Evolutionary conservation across 2,113 vertebrate species (phyloP), one percentile per base, ranked within the genome.

Genomic region (Malurus elegans): DNA sequence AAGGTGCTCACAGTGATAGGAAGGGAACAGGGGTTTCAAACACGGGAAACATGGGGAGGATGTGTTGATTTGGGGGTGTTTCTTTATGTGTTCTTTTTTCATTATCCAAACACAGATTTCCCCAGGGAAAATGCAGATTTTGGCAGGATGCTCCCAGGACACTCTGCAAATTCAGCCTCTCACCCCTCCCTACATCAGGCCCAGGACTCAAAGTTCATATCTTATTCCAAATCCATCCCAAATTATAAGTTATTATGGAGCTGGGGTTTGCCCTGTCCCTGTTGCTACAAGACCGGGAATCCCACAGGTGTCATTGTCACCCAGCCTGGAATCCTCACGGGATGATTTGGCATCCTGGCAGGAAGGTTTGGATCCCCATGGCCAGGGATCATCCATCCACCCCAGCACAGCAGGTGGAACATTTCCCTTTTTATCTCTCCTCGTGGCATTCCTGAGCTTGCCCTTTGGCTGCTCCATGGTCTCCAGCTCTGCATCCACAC

Each of bases 271-370:
- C 24, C 34, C 32, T 26, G 29, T 28, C 44, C 20, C 23, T 45
- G 1, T 8, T 67, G 20, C 75, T n/a, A 2, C 0, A 0, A n/a
- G 14, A 53, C 8, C 2, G 0, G 26, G 31, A 65, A 29, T 36
- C 40, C 48, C 8, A 0, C 32, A 34, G 67, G 18, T 34, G 36
- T 31, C 71, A 18, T 15, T 72, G 44, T 69, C 13, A 6, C 13
- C 65, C 78, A 72, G 48, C 13, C 21, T 3, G 1, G 51, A 24
- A 36, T 25, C 67, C 29, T n/a, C 61, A 44, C 0, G 0, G 61
- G 4, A n/a, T 32, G 12, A 36, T 21, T 44, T 2, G 31, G 53
- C 26, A 44, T 34, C 25, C 36, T 70, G 38, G 6, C 2, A 1
- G 58, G 34, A 19, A 34, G 6, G 19, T 57, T 75, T 48, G 42